Percentiles rank a stretch among this genome's conserved stretches.
Evolutionary conservation across 2,888 invertebrate species (phyloP).

Genomic region (Calliopum simillimum): DNA sequence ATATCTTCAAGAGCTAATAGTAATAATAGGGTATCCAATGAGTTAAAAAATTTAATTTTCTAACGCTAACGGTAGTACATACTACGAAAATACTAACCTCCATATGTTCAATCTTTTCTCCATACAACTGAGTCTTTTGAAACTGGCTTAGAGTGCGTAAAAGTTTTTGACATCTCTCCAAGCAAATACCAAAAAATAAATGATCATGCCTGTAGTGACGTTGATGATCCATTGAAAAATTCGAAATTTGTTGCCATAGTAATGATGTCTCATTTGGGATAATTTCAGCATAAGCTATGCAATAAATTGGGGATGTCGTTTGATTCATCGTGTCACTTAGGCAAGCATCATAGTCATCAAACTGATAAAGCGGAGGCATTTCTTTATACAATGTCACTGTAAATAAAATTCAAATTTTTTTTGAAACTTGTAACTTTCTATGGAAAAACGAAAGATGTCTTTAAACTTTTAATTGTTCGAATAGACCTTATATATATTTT

Average conservation of each 20-base stretch:
- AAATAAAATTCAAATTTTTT: too few species aligned
- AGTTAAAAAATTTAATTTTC: background rate
- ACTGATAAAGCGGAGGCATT: conserved; percentile 56
- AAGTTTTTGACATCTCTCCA: conserved; percentile 52
- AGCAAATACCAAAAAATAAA: conserved; percentile 58
- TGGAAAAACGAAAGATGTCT: too few species aligned
- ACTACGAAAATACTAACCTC: conserved; percentile 40
- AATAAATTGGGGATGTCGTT: conserved; percentile 50
- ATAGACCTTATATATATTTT: too few species aligned
- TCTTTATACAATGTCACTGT: conserved; percentile 54
- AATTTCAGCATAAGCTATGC: conserved; percentile 59
- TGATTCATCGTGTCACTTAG: conserved; percentile 63
- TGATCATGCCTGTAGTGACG: conserved; percentile 57
- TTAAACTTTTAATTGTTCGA: too few species aligned
- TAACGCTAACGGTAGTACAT: background rate
- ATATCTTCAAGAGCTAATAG: too few species aligned
- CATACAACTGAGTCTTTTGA: background rate
- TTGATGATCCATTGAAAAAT: conserved; percentile 51
- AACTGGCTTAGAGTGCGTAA: conserved; percentile 25
- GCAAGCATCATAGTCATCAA: conserved; percentile 63
- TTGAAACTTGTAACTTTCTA: too few species aligned
- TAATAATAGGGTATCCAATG: too few species aligned
- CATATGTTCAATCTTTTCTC: conserved; percentile 22
- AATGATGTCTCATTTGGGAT: conserved; percentile 51
- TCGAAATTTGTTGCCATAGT: conserved; percentile 56